Evolutionary conservation across 2,888 invertebrate species (phyloP).

Genomic region (Timandra comae): DNA sequence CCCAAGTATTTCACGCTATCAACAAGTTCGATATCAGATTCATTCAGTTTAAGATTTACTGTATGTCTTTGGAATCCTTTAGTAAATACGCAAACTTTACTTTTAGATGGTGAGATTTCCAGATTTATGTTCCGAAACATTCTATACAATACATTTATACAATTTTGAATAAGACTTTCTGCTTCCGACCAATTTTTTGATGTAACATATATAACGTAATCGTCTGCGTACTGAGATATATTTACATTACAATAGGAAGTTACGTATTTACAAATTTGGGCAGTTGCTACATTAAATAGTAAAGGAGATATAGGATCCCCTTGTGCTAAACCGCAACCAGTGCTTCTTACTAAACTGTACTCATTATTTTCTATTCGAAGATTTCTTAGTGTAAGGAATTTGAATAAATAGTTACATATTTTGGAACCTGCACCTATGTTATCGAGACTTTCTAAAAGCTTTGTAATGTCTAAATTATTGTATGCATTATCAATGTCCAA

Average conservation of each 20-base stretch:
- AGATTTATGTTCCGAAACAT: too few species aligned
- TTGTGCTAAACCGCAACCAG: constrained; percentile 18
- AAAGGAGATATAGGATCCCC: constrained; percentile 24
- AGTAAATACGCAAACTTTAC: too few species aligned
- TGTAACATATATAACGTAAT: constrained; percentile 18
- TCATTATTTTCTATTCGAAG: constrained; percentile 3
- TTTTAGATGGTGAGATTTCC: too few species aligned
- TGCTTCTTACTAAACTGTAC: neutral
- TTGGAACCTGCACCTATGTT: constrained; percentile 9
- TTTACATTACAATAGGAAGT: constrained; percentile 6
- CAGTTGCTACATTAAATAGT: constrained; percentile 22
- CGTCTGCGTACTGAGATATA: constrained; percentile 22
- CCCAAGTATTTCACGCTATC: too few species aligned
- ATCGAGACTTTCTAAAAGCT: constrained; percentile 8
- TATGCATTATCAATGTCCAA: too few species aligned
- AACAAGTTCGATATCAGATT: too few species aligned
- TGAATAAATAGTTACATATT: constrained; percentile 20
- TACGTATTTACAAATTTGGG: constrained; percentile 5
- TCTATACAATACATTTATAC: too few species aligned
- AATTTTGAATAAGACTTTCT: too few species aligned
- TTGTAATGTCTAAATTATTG: too few species aligned
- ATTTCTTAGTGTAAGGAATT: constrained; percentile 10
- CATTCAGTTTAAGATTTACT: too few species aligned
- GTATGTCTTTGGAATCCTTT: too few species aligned
- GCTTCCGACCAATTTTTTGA: too few species aligned